Evolutionary conservation across 1,140 invertebrate species (phyloP).

Genomic region (Zaprionus tsacasi): DNA sequence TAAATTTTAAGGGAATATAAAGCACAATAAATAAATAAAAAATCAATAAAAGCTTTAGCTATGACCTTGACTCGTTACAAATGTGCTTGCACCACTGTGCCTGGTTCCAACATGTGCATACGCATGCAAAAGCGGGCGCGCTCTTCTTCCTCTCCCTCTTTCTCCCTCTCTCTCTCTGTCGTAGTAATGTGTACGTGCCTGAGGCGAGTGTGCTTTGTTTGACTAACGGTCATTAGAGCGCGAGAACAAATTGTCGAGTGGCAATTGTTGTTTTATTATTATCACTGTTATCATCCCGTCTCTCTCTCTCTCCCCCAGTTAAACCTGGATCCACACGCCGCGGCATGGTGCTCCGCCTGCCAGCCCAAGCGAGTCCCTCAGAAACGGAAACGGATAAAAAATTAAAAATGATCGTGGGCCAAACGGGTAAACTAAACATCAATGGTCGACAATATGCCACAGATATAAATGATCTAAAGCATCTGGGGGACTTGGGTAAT

Average conservation of each 20-base stretch:
- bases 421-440: slow-evolving; percentile 93
- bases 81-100: slow-evolving; percentile 10
- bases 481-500: slow-evolving; percentile 95
- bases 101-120: slow-evolving; percentile 8
- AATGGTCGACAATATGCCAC: slow-evolving; percentile 92
- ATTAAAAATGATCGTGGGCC: slow-evolving; percentile 85
- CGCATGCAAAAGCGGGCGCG: background rate
- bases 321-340: slow-evolving; percentile 48
- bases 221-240: slow-evolving; percentile 35
- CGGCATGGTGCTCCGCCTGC: slow-evolving; percentile 57
- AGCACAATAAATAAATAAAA: background rate
- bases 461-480: slow-evolving; percentile 94
- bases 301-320: slow-evolving; percentile 18
- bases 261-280: slow-evolving; percentile 28
- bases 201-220: slow-evolving; percentile 19
- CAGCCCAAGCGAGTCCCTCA: slow-evolving; percentile 73
- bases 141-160: background rate
- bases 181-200: slow-evolving; percentile 5
- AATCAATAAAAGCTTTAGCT: background rate
- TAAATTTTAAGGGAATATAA: no score
- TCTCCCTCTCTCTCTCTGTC: background rate
- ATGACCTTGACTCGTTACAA: slow-evolving; percentile 16
- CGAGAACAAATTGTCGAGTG: slow-evolving; percentile 25
- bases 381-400: slow-evolving; percentile 85
- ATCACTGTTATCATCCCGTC: slow-evolving; percentile 11